A percentile compares a stretch with the other conserved stretches of the same genome.
These are phyloP conservation scores for Oppia nitens DNA, from an alignment of 1,140 invertebrate genomes.

Conservation along the genomic window DNA sequence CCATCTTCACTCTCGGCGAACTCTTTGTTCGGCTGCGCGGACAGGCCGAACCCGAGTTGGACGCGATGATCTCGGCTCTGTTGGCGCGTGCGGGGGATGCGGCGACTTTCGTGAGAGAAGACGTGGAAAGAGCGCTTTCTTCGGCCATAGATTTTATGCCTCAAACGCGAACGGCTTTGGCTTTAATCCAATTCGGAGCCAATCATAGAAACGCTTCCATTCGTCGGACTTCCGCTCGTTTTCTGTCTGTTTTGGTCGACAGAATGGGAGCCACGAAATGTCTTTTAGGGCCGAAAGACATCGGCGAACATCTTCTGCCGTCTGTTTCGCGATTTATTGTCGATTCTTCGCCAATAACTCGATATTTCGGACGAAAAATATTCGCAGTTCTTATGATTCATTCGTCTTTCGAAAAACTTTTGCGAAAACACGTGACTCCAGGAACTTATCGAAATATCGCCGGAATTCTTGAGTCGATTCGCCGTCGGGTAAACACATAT, in stretches of 20 bases:
- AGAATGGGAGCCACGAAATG: conserved; percentile 52
- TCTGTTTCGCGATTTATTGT: conserved; percentile 60
- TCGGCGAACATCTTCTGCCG: conserved; percentile 56
- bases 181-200: conserved; percentile 42
- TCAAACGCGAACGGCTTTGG: conserved; percentile 37
- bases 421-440: conserved; percentile 45
- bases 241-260: conserved; percentile 46
- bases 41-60: conserved; percentile 62
- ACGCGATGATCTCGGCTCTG: conserved; percentile 58
- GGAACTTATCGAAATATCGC: conserved; percentile 45
- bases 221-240: conserved; percentile 53
- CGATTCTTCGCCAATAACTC: conserved; percentile 68
- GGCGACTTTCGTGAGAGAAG: conserved; percentile 72
- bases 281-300: conserved; percentile 51
- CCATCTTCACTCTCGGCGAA: conserved; percentile 57
- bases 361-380: conserved; percentile 51
- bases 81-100: conserved; percentile 76
- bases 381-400: conserved; percentile 40
- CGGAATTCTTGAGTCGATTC: conserved; percentile 43
- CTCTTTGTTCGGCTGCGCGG: conserved; percentile 49
- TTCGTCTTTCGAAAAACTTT: conserved; percentile 41
- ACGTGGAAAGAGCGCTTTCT: conserved; percentile 62
- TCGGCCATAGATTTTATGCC: conserved; percentile 52
- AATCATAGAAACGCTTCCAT: conserved; percentile 73
- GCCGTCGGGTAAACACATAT: conserved; percentile 20